These are phyloP conservation scores for Tetropium fuscum DNA, from an alignment of 2,888 invertebrate genomes.

Conservation along the genomic window DNA sequence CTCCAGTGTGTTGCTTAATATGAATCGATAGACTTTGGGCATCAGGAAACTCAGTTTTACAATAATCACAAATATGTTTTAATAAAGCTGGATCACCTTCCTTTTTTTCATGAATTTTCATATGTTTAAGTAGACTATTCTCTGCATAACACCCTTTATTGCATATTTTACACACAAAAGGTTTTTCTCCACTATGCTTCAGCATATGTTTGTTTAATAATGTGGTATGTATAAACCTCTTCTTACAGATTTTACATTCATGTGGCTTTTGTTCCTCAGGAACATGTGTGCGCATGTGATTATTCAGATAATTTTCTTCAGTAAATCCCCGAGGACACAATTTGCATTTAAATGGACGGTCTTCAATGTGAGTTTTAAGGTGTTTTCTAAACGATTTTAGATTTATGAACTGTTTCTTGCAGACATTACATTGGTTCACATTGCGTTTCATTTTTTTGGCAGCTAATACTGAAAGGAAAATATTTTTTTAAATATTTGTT, in stretches of 20 bases:
- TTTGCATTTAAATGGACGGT: slow-evolving; percentile 64
- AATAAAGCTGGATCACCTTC: slow-evolving; percentile 65
- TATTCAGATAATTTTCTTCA: slow-evolving; percentile 66
- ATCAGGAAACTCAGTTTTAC: slow-evolving; percentile 64
- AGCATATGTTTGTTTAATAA: slow-evolving; percentile 66
- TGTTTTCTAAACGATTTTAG: slow-evolving; percentile 66
- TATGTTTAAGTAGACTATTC: slow-evolving; percentile 65
- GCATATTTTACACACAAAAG: slow-evolving; percentile 65
- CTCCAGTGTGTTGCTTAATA: slow-evolving; percentile 66
- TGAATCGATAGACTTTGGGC: slow-evolving; percentile 61
- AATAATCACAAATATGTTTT: slow-evolving; percentile 66
- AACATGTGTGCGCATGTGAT: slow-evolving; percentile 61
- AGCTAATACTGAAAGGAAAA: slow-evolving; percentile 39
- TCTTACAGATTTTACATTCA: slow-evolving; percentile 65
- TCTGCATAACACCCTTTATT: slow-evolving; percentile 65
- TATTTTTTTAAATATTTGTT: too few species aligned
- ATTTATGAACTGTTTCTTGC: slow-evolving; percentile 65
- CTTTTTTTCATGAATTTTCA: slow-evolving; percentile 66
- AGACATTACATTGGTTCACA: slow-evolving; percentile 64
- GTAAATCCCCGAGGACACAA: slow-evolving; percentile 64
- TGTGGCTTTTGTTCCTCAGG: slow-evolving; percentile 67
- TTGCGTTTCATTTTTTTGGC: slow-evolving; percentile 60
- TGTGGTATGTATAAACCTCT: slow-evolving; percentile 66
- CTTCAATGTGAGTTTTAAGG: slow-evolving; percentile 65
- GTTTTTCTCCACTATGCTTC: slow-evolving; percentile 66